phyloP scores from a whole-genome alignment of 2,797 vertebrate genomes.

The Sebastes hopkinsi region DNA sequence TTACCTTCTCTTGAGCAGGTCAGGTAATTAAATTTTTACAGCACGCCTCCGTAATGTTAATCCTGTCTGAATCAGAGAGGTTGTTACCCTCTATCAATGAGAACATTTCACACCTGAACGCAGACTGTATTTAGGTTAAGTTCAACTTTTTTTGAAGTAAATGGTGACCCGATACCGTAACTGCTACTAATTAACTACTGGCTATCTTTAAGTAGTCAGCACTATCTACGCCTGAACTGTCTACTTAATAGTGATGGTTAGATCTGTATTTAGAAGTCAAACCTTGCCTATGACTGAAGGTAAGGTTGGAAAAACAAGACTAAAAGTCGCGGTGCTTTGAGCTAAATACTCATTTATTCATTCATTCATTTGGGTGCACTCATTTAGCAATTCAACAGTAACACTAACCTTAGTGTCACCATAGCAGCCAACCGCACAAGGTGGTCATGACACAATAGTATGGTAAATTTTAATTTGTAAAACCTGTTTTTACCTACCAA shows the following conservation, averaged over 20 bases:
- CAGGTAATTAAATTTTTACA: conserved; percentile 26
- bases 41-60: background rate
- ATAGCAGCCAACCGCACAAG: background rate
- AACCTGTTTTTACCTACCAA: background rate
- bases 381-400: background rate
- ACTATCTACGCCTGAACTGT: background rate
- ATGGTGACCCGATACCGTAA: background rate
- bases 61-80: background rate
- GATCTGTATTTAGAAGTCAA: background rate
- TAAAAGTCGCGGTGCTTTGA: background rate
- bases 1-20: conserved; percentile 23
- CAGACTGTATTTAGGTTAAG: background rate
- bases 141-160: background rate
- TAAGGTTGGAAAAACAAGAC: background rate
- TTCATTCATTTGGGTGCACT: background rate
- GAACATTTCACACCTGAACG: background rate
- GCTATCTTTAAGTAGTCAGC: background rate
- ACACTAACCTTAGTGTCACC: background rate
- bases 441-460: no score
- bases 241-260: background rate
- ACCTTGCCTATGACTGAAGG: background rate
- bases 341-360: background rate
- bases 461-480: background rate
- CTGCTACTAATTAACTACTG: background rate
- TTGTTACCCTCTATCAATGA: background rate